Evolutionary conservation across 2,113 vertebrate genomes (phyloP), one percentile per base, ranked within the genome.

Genomic region (Beaufortia kweichowensis): DNA sequence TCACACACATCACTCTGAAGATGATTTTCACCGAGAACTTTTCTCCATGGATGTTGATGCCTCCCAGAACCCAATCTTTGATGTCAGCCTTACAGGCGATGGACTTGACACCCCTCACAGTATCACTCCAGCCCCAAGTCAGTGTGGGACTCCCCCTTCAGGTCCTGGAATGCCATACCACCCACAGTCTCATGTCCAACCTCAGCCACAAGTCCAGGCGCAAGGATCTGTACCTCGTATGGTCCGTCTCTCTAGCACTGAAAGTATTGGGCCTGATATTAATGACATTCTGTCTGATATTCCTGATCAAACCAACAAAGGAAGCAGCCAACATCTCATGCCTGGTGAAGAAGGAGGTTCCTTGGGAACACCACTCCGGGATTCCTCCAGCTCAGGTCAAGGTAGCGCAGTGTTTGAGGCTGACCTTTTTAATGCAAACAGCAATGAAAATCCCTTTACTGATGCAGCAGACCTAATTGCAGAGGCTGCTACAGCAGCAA

Each of bases 41-140:
- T 96, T 98, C 48, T 98, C 97, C 7, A 98, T 99, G 96, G 97
- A 99, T 61, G 96, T 97, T 74, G 97, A 99, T 57, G 87, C 92
- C 53, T 96, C 96, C 76, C 96, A 98, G 81, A 98, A 98, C 86
- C 94, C 95, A 8, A 98, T 99, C 76, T 98, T 98, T 89, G 97
- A 98, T 77, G 96, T 98, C 65, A 96, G 96, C 87, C 92, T 98
- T 85, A 90, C 96, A 0, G 92, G 95, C 17, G 96, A 99, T 60
- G 93, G 95, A 2, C 89, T 99, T 86, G 96, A 98, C 85, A 96
- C 96, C 0, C 97, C 96, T 23, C 96, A 98, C 19, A 93, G 89
- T 83, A 98, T 98, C 75, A 98, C 97, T 60, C 96, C 96, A 65
- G 96, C 96, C 15, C 96, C 96, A 67, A 98, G 96, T 88, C 97